These are phyloP conservation scores for Seira sanloemensis DNA, from an alignment of 2,888 invertebrate species.

Conservation along the genomic window DNA sequence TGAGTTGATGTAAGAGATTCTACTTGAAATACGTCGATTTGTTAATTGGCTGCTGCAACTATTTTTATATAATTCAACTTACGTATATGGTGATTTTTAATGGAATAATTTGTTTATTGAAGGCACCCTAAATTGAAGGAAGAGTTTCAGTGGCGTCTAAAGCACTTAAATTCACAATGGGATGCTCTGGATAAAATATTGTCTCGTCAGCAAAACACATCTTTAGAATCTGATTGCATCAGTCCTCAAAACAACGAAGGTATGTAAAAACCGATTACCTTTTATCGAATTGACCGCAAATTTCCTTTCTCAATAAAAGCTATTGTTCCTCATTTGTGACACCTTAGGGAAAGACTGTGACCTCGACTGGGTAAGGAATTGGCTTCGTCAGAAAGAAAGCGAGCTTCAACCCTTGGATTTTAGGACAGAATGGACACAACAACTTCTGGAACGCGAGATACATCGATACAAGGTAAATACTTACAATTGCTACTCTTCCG, in stretches of 20 bases:
- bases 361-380: conserved; percentile 70
- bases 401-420: conserved; percentile 73
- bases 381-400: conserved; percentile 71
- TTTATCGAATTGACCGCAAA: no score
- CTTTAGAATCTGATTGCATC: conserved; percentile 19
- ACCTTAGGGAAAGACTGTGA: conserved; percentile 64
- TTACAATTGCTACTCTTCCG: no score
- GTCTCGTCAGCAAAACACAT: conserved; percentile 57
- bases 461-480: conserved; percentile 70
- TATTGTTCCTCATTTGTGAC: conserved; percentile 1
- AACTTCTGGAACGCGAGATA: conserved; percentile 66
- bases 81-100: background rate
- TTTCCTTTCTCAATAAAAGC: no score
- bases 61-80: no score
- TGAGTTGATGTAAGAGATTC: no score
- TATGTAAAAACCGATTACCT: conserved; percentile 24
- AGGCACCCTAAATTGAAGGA: conserved; percentile 71
- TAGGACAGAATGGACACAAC: conserved; percentile 68
- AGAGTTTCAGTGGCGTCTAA: conserved; percentile 72
- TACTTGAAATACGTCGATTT: no score
- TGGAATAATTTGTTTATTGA: background rate
- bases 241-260: conserved; percentile 47
- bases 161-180: conserved; percentile 73
- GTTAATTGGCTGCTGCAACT: no score
- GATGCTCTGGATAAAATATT: conserved; percentile 72